Percentiles rank a stretch among this genome's conserved stretches.
These are phyloP conservation scores for Lomographa bimaculata DNA, from an alignment of 2,888 invertebrate genomes.

Conservation along the genomic window DNA sequence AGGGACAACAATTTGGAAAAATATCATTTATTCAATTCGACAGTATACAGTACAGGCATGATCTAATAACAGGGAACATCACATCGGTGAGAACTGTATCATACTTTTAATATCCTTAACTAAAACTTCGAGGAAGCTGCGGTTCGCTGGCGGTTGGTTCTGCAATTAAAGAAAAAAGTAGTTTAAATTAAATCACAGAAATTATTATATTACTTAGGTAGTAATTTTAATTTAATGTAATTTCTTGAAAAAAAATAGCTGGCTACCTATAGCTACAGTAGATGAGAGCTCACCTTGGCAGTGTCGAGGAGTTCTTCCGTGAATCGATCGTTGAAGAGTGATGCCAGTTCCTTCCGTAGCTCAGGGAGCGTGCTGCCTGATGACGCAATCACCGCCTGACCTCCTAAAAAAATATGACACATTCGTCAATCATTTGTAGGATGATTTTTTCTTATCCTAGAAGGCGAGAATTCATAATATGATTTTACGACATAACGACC, in stretches of 20 bases:
- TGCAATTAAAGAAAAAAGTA: slow-evolving; percentile 50
- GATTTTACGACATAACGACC: too few species aligned
- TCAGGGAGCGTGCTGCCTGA: slow-evolving; percentile 81
- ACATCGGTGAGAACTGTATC: slow-evolving; percentile 89
- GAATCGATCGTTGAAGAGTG: slow-evolving; percentile 91
- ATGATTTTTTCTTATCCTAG: too few species aligned
- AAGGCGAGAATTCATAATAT: too few species aligned
- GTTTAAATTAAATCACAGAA: too few species aligned
- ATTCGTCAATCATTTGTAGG: too few species aligned
- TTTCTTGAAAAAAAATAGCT: too few species aligned
- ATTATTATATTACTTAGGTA: too few species aligned
- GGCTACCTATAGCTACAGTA: too few species aligned
- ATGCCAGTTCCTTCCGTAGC: slow-evolving; percentile 88
- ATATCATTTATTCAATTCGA: slow-evolving; percentile 11
- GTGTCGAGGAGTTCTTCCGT: slow-evolving; percentile 88
- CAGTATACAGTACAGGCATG: too few species aligned
- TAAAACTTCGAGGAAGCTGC: slow-evolving; percentile 88
- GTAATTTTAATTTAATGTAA: too few species aligned
- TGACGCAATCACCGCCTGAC: slow-evolving; percentile 47
- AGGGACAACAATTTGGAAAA: slow-evolving; percentile 4
- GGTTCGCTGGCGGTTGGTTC: slow-evolving; percentile 86
- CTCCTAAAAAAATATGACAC: too few species aligned
- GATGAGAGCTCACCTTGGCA: slow-evolving; percentile 74
- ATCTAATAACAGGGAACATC: too few species aligned
- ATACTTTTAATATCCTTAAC: slow-evolving; percentile 91